Conservation (phyloP, 1,140 invertebrate species). For the Prorops nasuta region DNA sequence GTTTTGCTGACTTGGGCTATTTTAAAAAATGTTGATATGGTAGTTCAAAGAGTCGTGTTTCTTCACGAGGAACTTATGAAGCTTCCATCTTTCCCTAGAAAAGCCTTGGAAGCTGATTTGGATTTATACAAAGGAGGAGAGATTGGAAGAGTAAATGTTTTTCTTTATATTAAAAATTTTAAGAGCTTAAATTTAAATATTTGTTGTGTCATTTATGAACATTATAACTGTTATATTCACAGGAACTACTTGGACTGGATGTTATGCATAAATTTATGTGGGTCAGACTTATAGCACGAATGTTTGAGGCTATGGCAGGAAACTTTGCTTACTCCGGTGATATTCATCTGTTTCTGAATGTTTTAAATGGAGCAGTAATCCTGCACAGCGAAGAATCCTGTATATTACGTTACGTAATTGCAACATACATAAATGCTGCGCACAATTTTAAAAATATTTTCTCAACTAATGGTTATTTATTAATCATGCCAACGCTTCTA, state of each 20-base stretch:
- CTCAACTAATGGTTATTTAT: constrained; percentile 93
- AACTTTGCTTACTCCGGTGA: constrained; percentile 98
- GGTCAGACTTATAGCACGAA: constrained; percentile 91
- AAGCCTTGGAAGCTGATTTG: constrained; percentile 95
- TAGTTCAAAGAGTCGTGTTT: constrained; percentile 95
- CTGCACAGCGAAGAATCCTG: constrained; percentile 95
- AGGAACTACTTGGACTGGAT: constrained; percentile 91
- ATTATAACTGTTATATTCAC: constrained; percentile 4
- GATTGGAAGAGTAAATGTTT: constrained; percentile 73
- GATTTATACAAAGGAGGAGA: constrained; percentile 88
- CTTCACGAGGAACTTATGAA: constrained; percentile 99
- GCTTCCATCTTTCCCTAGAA: constrained; percentile 95
- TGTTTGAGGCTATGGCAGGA: constrained; percentile 98
- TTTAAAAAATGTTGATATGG: constrained; percentile 87
- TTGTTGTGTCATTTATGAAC: not conserved
- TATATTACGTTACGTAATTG: constrained; percentile 92
- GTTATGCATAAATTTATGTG: constrained; percentile 98
- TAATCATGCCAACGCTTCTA: constrained; percentile 96
- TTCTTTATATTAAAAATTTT: constrained; percentile 3
- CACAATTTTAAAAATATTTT: constrained; percentile 99
- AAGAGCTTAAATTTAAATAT: constrained; percentile 3
- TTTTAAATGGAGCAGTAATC: constrained; percentile 95
- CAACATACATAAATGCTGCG: constrained; percentile 95
- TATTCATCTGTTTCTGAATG: constrained; percentile 96
- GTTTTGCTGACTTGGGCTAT: constrained; percentile 86